A percentile compares a stretch with the other conserved stretches of the same genome.
Evolutionary conservation across 2,888 invertebrate genomes (phyloP).

Genomic region (Griposia aprilina): DNA sequence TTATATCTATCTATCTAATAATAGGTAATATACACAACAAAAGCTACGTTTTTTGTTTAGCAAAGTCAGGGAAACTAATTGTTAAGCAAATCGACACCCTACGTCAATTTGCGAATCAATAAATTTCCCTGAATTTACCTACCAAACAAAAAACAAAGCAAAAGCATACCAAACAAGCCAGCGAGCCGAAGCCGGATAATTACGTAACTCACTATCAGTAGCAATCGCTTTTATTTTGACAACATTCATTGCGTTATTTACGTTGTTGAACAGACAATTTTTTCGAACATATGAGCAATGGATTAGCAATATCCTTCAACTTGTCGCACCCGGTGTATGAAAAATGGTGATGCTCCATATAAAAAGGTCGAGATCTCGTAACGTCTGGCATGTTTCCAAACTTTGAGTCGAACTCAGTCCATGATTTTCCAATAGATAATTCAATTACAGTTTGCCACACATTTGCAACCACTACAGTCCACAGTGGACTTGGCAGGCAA

Average conservation of each 20-base stretch:
- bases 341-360: constrained; percentile 1
- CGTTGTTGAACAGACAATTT: no score
- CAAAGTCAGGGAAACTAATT: neutral
- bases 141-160: neutral
- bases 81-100: neutral
- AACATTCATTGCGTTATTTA: no score
- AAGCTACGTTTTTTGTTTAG: neutral
- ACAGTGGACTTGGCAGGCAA: neutral
- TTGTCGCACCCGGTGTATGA: neutral
- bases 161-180: neutral
- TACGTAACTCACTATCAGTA: no score
- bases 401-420: neutral
- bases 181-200: no score
- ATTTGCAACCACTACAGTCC: constrained; percentile 1
- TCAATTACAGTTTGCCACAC: neutral
- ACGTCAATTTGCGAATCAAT: neutral
- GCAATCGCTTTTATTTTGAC: no score
- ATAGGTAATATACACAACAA: neutral
- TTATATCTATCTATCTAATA: neutral
- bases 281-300: no score
- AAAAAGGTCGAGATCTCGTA: neutral
- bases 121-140: neutral
- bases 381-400: constrained; percentile 30
- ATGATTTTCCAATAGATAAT: constrained; percentile 9
- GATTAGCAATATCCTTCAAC: neutral